Conservation (phyloP, 2,888 invertebrate genomes). For the Xestia rhomboidea region DNA sequence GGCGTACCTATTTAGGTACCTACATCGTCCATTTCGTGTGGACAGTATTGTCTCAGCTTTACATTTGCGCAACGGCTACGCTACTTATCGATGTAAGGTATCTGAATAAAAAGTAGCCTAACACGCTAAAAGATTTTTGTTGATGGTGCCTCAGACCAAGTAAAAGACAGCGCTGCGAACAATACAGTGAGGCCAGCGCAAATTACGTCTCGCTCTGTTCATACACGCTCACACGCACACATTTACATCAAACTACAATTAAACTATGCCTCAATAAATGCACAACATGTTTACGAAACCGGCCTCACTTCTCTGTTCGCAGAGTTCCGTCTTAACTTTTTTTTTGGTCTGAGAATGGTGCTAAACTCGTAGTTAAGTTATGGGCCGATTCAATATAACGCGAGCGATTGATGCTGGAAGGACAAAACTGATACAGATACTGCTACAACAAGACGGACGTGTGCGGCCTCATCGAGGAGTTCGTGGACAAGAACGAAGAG, state of each 20-base stretch:
- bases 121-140: neutral
- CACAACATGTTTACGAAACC: too few species aligned
- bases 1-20: neutral
- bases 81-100: neutral
- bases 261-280: too few species aligned
- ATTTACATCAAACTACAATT: too few species aligned
- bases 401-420: neutral
- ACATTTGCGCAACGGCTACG: neutral
- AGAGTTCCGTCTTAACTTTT: too few species aligned
- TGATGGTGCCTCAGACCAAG: too few species aligned
- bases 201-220: too few species aligned
- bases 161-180: too few species aligned
- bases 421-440: conserved; percentile 76
- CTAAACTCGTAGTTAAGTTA: neutral
- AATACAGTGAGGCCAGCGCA: too few species aligned
- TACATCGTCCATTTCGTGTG: neutral
- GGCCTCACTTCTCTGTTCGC: too few species aligned
- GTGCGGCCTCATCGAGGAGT: conserved; percentile 90
- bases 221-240: too few species aligned
- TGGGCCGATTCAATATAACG: neutral
- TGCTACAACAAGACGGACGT: conserved; percentile 88
- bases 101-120: neutral
- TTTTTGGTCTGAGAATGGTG: too few species aligned
- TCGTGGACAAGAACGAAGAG: conserved; percentile 89
- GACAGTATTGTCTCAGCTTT: neutral